Conservation (phyloP, 2,797 vertebrate species). For the Pantherophis vulpinus region DNA sequence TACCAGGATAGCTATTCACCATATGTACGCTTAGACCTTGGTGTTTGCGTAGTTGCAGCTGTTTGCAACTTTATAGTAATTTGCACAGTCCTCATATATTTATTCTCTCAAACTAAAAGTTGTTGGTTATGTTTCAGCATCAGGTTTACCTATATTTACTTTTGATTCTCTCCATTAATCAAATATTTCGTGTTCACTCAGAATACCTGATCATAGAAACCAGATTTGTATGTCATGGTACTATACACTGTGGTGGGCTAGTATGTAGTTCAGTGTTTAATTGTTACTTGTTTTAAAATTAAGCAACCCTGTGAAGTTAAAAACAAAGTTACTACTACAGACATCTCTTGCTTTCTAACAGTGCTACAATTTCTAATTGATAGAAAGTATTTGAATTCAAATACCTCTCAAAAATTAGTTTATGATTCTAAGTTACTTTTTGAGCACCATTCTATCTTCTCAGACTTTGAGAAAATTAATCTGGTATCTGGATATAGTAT, state of each 20-base stretch:
- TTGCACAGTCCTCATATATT: neutral
- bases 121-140: neutral
- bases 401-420: neutral
- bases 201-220: neutral
- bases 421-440: neutral
- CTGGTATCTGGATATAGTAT: neutral
- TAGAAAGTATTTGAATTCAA: neutral
- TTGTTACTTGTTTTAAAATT: neutral
- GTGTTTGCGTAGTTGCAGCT: neutral
- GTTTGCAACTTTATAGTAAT: neutral
- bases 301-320: neutral
- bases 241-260: neutral
- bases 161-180: neutral
- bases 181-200: neutral
- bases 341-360: neutral
- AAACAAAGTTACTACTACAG: neutral
- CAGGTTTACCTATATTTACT: neutral
- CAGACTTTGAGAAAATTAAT: neutral
- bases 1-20: neutral
- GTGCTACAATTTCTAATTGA: neutral
- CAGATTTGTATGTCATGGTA: neutral
- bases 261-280: neutral
- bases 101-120: neutral
- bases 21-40: neutral
- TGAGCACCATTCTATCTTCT: neutral